A percentile compares a stretch with the other conserved stretches of the same genome.
Evolutionary conservation across 2,797 vertebrate species (phyloP).

Genomic region (Tarsius wallacei): DNA sequence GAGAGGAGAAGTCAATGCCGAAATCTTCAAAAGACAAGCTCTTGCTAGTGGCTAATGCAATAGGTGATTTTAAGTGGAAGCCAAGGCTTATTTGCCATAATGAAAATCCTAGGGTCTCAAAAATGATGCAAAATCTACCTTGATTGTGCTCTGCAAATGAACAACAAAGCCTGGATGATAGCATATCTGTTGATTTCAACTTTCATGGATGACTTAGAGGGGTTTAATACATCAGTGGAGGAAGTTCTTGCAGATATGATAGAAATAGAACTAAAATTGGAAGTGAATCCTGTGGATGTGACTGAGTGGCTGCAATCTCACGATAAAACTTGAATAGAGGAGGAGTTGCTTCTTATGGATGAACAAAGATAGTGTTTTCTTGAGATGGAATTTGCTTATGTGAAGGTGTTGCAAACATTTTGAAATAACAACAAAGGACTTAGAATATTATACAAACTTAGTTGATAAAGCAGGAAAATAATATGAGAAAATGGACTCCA

Average conservation of each 20-base stretch:
- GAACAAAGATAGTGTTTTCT: not conserved
- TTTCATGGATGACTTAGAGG: too few species aligned
- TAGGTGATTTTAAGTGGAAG: not conserved
- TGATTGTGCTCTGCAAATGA: not conserved
- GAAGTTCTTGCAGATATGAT: not conserved
- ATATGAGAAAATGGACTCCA: not conserved
- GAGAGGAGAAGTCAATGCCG: not conserved
- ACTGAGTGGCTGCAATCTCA: not conserved
- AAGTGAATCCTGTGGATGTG: not conserved
- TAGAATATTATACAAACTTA: not conserved
- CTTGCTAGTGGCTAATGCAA: not conserved
- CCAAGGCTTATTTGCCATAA: not conserved
- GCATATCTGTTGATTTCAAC: not conserved
- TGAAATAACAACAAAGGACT: not conserved
- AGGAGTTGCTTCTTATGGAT: not conserved
- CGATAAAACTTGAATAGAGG: not conserved
- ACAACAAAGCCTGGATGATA: not conserved
- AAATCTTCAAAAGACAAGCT: not conserved
- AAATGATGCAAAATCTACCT: not conserved
- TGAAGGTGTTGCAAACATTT: not conserved
- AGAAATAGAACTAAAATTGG: not conserved
- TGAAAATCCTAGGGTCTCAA: not conserved
- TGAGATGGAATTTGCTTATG: not conserved
- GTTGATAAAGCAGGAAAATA: not conserved
- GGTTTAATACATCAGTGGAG: not conserved